phyloP scores from a whole-genome alignment of 2,888 invertebrate species.

The Tachina lurida region DNA sequence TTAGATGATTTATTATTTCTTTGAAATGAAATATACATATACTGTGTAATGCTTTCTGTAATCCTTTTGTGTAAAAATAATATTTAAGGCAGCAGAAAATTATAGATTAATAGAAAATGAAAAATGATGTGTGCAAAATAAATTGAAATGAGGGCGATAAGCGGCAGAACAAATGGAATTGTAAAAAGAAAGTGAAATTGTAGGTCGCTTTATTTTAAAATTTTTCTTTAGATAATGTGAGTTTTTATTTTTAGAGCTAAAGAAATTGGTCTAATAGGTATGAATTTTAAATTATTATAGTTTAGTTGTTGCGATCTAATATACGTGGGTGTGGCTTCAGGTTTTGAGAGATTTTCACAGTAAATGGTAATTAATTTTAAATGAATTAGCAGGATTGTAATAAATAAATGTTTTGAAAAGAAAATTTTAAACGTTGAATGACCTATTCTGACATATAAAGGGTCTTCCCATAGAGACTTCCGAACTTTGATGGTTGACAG shows the following conservation, averaged over 20 bases:
- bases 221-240: neutral
- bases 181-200: slow-evolving; percentile 7
- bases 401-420: no score
- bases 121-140: slow-evolving; percentile 22
- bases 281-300: neutral
- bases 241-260: neutral
- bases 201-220: neutral
- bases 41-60: neutral
- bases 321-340: no score
- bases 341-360: no score
- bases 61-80: slow-evolving; percentile 29
- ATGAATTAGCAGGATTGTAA: no score
- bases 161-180: neutral
- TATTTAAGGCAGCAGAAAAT: slow-evolving; percentile 28
- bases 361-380: no score
- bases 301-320: no score
- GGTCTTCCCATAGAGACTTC: no score
- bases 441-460: no score
- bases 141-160: slow-evolving; percentile 33
- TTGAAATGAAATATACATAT: neutral
- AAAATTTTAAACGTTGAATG: no score
- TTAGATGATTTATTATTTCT: slow-evolving; percentile 57
- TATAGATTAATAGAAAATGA: neutral
- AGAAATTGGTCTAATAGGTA: neutral
- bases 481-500: no score